Conservation (phyloP, 2,888 invertebrate genomes). For the Sphinx pinastri region DNA sequence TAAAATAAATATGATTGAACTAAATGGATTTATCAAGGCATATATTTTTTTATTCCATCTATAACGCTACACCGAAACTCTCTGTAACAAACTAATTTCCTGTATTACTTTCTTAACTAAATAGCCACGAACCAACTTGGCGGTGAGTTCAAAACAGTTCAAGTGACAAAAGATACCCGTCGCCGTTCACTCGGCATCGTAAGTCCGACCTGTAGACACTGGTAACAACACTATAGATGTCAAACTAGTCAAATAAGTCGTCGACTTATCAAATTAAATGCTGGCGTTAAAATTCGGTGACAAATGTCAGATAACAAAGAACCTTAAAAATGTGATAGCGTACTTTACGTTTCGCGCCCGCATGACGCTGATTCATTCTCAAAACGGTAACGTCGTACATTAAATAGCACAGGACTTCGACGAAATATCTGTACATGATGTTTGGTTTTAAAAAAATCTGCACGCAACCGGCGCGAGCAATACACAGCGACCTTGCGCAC, state of each 20-base stretch:
- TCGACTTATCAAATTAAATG: not conserved
- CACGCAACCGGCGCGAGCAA: slow-evolving; percentile 39
- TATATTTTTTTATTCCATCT: too few species aligned
- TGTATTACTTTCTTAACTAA: too few species aligned
- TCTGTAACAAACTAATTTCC: too few species aligned
- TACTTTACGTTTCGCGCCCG: slow-evolving; percentile 44
- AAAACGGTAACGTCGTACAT: slow-evolving; percentile 54
- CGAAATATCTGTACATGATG: slow-evolving; percentile 54
- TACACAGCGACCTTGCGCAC: slow-evolving; percentile 34
- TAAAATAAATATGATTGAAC: slow-evolving; percentile 15
- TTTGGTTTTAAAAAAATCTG: slow-evolving; percentile 41
- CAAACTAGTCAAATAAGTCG: too few species aligned
- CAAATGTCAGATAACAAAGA: slow-evolving; percentile 35
- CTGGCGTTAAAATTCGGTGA: slow-evolving; percentile 1
- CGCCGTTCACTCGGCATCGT: too few species aligned
- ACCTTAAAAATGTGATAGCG: slow-evolving; percentile 31
- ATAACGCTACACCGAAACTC: not conserved
- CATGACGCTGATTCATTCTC: slow-evolving; percentile 43
- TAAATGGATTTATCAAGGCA: not conserved
- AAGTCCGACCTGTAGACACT: too few species aligned
- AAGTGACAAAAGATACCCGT: too few species aligned
- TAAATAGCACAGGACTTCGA: slow-evolving; percentile 60
- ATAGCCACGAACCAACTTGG: too few species aligned
- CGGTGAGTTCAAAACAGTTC: too few species aligned
- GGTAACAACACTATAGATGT: too few species aligned